A percentile compares a stretch with the other conserved stretches of the same genome.
Evolutionary conservation across 2,113 vertebrate genomes (phyloP).

Genomic region (Progne subis): DNA sequence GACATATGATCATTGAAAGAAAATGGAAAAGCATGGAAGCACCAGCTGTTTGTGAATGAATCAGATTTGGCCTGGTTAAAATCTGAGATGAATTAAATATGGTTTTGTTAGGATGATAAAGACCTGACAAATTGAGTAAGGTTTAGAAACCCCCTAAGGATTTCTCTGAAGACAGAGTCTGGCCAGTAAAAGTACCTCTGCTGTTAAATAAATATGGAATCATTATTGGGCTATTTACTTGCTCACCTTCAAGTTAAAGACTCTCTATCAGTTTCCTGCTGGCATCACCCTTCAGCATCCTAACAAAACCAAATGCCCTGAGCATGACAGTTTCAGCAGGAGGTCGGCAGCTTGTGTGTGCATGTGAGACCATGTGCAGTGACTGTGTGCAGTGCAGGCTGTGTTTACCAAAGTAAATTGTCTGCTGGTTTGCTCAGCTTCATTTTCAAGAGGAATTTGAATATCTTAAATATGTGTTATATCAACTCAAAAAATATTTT

Average conservation of each 20-base stretch:
- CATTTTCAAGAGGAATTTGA: not conserved
- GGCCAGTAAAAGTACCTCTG: not conserved
- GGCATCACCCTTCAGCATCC: not conserved
- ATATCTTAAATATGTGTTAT: not conserved
- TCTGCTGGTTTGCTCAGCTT: not conserved
- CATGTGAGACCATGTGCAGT: not conserved
- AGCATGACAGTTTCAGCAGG: not conserved
- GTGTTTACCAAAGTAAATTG: not conserved
- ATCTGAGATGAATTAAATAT: conserved; percentile 58
- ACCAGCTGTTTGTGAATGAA: conserved; percentile 59
- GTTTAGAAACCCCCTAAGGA: conserved; percentile 38
- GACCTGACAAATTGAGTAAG: conserved; percentile 26
- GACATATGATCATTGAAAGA: conserved; percentile 56
- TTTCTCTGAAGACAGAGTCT: not conserved
- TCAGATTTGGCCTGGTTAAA: conserved; percentile 46
- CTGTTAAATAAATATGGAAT: not conserved
- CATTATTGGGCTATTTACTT: not conserved
- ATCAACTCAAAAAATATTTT: not conserved
- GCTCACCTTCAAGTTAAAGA: not conserved
- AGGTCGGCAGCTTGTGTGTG: not conserved
- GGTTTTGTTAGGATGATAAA: conserved; percentile 38
- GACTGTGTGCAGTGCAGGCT: rapidly evolving
- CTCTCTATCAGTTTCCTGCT: not conserved
- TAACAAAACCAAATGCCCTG: not conserved
- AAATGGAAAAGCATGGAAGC: conserved; percentile 56